Base-by-base conservation (phyloP, 2,888 invertebrate genomes). In the Cynaeus angustus region DNA sequence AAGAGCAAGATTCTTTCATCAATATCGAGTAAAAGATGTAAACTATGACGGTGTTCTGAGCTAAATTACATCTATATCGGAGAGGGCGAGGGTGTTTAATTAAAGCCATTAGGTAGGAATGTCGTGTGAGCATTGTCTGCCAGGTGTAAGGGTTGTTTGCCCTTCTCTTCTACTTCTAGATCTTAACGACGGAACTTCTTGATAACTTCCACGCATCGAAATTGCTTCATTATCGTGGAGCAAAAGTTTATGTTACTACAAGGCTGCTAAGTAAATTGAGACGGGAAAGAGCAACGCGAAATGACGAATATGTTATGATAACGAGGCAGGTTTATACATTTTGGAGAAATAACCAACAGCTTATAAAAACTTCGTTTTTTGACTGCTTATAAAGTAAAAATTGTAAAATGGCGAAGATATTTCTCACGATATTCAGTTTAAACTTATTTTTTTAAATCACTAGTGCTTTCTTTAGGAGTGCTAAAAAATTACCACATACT, bases 101-200 rank as follows among this genome's bases (percentile, higher is more conserved):
- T 77, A 77, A 77, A 76, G 59, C 72, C 75, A 76, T 77, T 76
- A 76, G 70, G 59, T 41, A 64, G 68, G 75, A 74, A 74, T 75
- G 74, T 70, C 70, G 75, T 76, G 72, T 72, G 74, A 71, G 74
- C 68, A 76, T 77, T 73, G 76, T 76, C 75, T 74, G 74, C 72
- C 76, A 76, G 76, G 76, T 74, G 73, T 56, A 70, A 66, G 67
- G 28, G 62, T 13, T 58, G 50, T 48, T 50, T 58, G 53, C 53
- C 53, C 53, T 37, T 46, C 33, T 13, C 53, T 13, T 16, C 33
- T 13, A 50, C 30, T 26, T 50, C 8, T 48, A 33, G 50, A 62
- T 62, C 50, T 53, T 65, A 53, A 65, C 28, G 41, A 53, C 46
- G 50, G 28, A 59, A 67, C 67, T 61, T 67, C 67, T 38, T 58